Base-by-base conservation (phyloP, 2,797 vertebrate species). In the Pseudocheirus occidentalis region DNA sequence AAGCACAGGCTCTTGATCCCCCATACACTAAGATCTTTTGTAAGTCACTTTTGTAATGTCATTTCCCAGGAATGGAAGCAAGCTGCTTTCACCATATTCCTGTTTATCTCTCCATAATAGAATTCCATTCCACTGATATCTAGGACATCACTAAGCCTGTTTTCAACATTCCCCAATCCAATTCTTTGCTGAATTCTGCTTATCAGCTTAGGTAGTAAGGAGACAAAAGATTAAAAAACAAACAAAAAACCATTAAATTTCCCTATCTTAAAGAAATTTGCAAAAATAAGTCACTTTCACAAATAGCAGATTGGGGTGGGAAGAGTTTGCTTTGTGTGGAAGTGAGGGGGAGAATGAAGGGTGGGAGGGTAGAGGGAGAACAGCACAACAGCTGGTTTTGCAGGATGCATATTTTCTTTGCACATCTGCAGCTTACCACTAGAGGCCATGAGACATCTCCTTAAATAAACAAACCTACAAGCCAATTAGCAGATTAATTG, bases 371-470 rank as follows among this genome's bases (percentile, higher is more conserved):
- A 87, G 21, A 87, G 40, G 73, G 4, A 50, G 21, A 87, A 9
- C 9, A 87, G 21, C 73, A 87, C 28, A 28, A 62, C 58, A 90
- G 57, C 91, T 62, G 57, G 14, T 66, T 96, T 89, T 92, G 40
- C 29, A 92, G 52, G 55, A 53, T 56, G 31, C 29, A 94, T 53
- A 95, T 6, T 94, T 50, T 56, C 50, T 94, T 94, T 98, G 96
- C 92, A 97, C 46, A 73, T 66, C 95, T 91, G 54, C 14, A 93
- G 52, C 57, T 31, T 50, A 91, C 98, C 96, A 96, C 97, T 98
- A 98, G 97, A 97, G 97, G 98, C 96, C 97, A 95, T 96, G 92
- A 96, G 56, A 96, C 18, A 90, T 95, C 81, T 97, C 95, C 89
- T 57, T 92, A 94, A 96, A 95, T 81, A 96, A 97, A 56, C 3